phyloP scores from a whole-genome alignment of 2,888 invertebrate genomes.

The Torymus tubicola region DNA sequence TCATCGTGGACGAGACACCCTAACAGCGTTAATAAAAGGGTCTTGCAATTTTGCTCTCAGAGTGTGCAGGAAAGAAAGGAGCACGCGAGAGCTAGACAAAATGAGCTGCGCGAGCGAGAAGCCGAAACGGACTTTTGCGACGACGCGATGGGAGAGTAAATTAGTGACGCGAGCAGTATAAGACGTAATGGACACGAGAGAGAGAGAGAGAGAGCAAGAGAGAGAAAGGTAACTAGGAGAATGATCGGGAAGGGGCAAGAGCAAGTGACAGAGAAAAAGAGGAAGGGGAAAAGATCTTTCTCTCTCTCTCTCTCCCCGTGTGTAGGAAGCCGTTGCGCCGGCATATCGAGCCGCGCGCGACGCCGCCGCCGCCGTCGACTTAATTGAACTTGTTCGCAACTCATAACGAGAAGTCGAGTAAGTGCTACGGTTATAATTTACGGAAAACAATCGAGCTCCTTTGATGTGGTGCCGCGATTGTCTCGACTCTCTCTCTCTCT shows the following conservation, averaged over 20 bases:
- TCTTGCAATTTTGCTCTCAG: constrained; percentile 25
- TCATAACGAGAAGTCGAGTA: constrained; percentile 76
- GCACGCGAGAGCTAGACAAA: constrained; percentile 8
- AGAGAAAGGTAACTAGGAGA: constrained; percentile 42
- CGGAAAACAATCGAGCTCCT: constrained; percentile 75
- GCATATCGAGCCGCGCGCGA: constrained; percentile 57
- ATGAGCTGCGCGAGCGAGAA: constrained; percentile 10
- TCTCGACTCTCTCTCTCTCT: constrained; percentile 58
- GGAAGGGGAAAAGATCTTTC: constrained; percentile 56
- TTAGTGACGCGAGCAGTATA: constrained; percentile 42
- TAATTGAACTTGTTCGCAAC: constrained; percentile 77
- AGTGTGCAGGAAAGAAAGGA: background rate
- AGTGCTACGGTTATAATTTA: constrained; percentile 76
- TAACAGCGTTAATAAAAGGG: constrained; percentile 48
- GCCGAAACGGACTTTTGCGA: constrained; percentile 31
- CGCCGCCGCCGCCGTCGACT: constrained; percentile 64
- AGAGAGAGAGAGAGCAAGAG: constrained; percentile 1
- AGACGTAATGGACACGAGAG: constrained; percentile 44
- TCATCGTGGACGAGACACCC: constrained; percentile 46
- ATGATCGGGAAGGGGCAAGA: constrained; percentile 18
- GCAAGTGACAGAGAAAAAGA: constrained; percentile 18
- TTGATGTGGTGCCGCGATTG: constrained; percentile 73
- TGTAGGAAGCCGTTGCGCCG: constrained; percentile 71
- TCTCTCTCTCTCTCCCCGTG: constrained; percentile 47
- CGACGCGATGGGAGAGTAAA: constrained; percentile 24